A percentile compares a stretch with the other conserved stretches of the same genome.
phyloP scores from a whole-genome alignment of 2,113 vertebrate genomes.

The Cottus gobio region DNA sequence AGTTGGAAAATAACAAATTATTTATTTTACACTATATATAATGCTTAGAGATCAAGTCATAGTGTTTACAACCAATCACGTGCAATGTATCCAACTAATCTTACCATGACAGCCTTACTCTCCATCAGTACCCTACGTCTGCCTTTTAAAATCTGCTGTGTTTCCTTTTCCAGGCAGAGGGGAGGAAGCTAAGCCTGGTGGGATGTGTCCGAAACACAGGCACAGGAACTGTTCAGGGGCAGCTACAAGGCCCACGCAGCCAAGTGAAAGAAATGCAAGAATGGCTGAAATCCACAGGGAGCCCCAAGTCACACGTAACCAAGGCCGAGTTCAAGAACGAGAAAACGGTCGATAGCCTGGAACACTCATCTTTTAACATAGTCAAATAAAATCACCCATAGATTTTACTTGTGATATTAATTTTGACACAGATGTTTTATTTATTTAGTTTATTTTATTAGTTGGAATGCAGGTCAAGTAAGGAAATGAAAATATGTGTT shows the following conservation, averaged over 20 bases:
- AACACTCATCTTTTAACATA: constrained; percentile 88
- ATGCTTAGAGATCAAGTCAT: neutral
- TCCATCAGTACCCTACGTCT: neutral
- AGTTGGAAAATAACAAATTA: neutral
- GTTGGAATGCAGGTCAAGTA: constrained; percentile 8
- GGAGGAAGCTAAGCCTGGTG: constrained; percentile 89
- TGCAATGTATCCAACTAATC: neutral
- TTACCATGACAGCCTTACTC: neutral
- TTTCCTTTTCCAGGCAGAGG: constrained; percentile 84
- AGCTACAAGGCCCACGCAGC: constrained; percentile 85
- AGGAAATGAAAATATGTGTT: neutral
- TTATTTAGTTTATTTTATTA: constrained; percentile 65
- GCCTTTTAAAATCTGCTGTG: neutral
- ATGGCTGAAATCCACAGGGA: constrained; percentile 90
- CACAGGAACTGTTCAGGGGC: constrained; percentile 89
- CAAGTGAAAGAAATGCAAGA: constrained; percentile 89
- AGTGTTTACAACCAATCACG: neutral
- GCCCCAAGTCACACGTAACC: constrained; percentile 89
- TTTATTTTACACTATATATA: neutral
- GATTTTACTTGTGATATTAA: constrained; percentile 21
- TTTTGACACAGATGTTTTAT: constrained; percentile 41
- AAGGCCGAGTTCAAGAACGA: constrained; percentile 90
- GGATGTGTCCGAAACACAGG: constrained; percentile 95
- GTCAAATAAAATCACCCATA: constrained; percentile 52
- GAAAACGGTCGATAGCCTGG: constrained; percentile 81